A percentile compares a stretch with the other conserved stretches of the same genome.
Evolutionary conservation across 2,888 invertebrate genomes (phyloP).

Genomic region (Diarsia brunnea): DNA sequence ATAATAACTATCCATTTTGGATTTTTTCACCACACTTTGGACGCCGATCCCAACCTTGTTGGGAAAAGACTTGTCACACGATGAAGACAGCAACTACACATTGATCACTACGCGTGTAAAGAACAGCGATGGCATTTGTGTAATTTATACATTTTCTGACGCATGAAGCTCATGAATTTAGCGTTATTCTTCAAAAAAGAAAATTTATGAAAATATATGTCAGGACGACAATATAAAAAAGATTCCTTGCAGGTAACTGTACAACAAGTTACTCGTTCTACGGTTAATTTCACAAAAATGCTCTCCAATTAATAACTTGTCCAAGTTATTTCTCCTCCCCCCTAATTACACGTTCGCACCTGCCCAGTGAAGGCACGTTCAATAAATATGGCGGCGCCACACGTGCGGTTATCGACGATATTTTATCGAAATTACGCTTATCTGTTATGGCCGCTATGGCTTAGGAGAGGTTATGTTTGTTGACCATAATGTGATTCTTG

Average conservation of each 20-base stretch:
- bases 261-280: background rate
- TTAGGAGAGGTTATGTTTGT: constrained; percentile 25
- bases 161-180: background rate
- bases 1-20: background rate
- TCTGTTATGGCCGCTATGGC: constrained; percentile 23
- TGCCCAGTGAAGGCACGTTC: constrained; percentile 31
- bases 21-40: background rate
- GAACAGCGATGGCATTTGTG: background rate
- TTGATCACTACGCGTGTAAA: background rate
- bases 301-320: constrained; percentile 27
- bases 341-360: constrained; percentile 42
- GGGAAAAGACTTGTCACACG: background rate
- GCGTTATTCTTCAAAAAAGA: background rate
- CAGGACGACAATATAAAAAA: too few species aligned
- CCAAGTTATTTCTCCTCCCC: constrained; percentile 10
- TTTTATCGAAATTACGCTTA: constrained; percentile 54
- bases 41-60: background rate
- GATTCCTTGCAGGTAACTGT: background rate
- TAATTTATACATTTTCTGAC: background rate
- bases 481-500: constrained; percentile 13
- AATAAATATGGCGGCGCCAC: constrained; percentile 31
- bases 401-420: constrained; percentile 49
- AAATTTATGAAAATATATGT: too few species aligned
- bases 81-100: too few species aligned
- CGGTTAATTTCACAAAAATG: constrained; percentile 19